Base-by-base conservation (phyloP, 1,140 invertebrate genomes). In the Phocides pigmalion region DNA sequence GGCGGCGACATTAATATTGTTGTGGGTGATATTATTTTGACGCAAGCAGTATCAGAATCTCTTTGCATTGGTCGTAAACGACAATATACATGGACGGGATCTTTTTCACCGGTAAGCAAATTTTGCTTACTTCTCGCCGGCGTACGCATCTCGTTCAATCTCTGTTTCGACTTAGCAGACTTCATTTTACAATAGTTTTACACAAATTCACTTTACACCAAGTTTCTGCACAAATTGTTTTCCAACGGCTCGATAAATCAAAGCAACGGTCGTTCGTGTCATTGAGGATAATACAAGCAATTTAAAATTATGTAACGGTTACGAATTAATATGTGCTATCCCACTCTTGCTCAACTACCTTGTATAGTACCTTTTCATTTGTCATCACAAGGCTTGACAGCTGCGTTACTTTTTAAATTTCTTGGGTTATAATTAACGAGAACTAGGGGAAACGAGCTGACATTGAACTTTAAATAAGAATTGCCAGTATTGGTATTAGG, bases 71-170 rank as follows among this genome's bases (percentile, higher is more conserved):
- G 97, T 11, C 96, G 92, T 22, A 98, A 86, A 37, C 97, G 93
- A 79, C 97, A 98, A 79, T 94, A 98, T 1, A 98, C 97, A 93
- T 97, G 94, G 0, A 98, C 96, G 0, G 96, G 95, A 79, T 96
- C 95, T 68, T 75, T 68, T 9, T 89, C 87, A 15, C 80, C 81
- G 39, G 73, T 66, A 35, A 44, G 68, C 59, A 89, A 74, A 56
- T 91, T 91, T 73, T 89, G 83, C 71, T 81, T 85, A 69, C 86
- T 89, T 64, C 89, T 73, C 54, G 86, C 76, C 32, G 87, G 89
- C 19, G 89, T 89, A 20, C 87, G 81, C 67, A 91, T 79, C 25
- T 91, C 87, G 63, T 89, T 91, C 37, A 91, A 25, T 66, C 70
- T 81, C 22, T 76, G 81, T 85, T 90, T 91, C 11, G 88, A 91